Percentiles rank a stretch among this genome's conserved stretches.
Evolutionary conservation across 2,113 vertebrate species (phyloP).

Genomic region (Litocranius walleri): DNA sequence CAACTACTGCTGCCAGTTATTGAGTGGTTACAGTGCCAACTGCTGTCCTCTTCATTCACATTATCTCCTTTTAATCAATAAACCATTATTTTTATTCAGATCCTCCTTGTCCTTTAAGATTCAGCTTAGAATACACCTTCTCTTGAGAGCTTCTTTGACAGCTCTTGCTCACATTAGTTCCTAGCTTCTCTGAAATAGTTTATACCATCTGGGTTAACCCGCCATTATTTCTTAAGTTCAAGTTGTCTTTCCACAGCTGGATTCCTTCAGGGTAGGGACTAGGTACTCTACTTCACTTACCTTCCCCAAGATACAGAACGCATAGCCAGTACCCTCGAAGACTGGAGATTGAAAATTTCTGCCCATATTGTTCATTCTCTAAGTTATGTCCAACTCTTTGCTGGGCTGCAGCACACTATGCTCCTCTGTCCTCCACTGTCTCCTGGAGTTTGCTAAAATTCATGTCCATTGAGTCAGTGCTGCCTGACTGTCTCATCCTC

Average conservation of each 20-base stretch:
- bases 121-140: background rate
- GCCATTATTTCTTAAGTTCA: background rate
- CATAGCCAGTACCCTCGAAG: background rate
- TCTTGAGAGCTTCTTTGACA: background rate
- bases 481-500: background rate
- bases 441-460: background rate
- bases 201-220: background rate
- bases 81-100: slow-evolving; percentile 1
- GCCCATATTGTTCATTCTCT: background rate
- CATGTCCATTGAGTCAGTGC: background rate
- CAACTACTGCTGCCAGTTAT: background rate
- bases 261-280: background rate
- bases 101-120: background rate
- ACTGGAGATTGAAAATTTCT: slow-evolving; percentile 25
- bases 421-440: background rate
- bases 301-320: background rate
- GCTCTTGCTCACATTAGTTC: background rate
- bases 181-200: background rate
- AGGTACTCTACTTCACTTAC: background rate
- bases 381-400: background rate
- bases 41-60: background rate
- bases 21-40: background rate
- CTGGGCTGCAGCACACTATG: background rate
- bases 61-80: background rate
- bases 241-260: background rate